Evolutionary conservation across 2,888 invertebrate genomes (phyloP), one percentile per base, ranked within the genome.

Genomic region (Drosophila lacicola): DNA sequence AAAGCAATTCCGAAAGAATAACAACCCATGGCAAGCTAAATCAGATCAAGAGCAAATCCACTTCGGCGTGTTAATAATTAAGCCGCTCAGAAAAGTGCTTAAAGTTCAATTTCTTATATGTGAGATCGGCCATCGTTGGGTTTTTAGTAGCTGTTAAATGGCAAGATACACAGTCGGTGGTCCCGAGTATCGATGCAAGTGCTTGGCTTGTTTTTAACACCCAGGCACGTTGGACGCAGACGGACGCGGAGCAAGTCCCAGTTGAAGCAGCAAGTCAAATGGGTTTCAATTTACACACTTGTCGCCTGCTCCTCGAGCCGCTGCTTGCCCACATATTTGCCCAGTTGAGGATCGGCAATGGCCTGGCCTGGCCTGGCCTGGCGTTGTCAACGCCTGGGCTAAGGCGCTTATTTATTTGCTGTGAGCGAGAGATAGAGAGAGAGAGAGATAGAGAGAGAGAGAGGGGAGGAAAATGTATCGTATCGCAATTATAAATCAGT

Each of bases 401-500:
- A 87, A 88, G 89, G 83, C 83, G 87, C 78, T 85, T 90, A 84
- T 90, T 89, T 88, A 82, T 90, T 88, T 85, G 74, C 81, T 29
- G 49, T 53, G 49, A 39, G 29, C n/a, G 10, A 46, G 13, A 21
- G 44, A n/a, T 11, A n/a, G 13, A 25, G 9, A 19, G 41, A 19
- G 10, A 49, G 47, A 19, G 34, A 33, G 54, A 6, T 29, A n/a
- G 10, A 54, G 45, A 34, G n/a, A 17, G 41, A 9, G 42, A 10
- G 36, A 4, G 37, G 25, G 0, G 4, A 11, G 53, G 64, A 66
- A 72, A 70, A 80, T 80, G 80, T 86, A 88, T 88, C 83, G 86
- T 84, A 81, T 81, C 83, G 88, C 82, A 85, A 90, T 90, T 90
- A 89, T 90, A 90, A 91, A 91, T 90, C 90, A 86, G 91, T 90